Conservation (phyloP, 2,888 invertebrate genomes). For the Caenorhabditis becei region DNA sequence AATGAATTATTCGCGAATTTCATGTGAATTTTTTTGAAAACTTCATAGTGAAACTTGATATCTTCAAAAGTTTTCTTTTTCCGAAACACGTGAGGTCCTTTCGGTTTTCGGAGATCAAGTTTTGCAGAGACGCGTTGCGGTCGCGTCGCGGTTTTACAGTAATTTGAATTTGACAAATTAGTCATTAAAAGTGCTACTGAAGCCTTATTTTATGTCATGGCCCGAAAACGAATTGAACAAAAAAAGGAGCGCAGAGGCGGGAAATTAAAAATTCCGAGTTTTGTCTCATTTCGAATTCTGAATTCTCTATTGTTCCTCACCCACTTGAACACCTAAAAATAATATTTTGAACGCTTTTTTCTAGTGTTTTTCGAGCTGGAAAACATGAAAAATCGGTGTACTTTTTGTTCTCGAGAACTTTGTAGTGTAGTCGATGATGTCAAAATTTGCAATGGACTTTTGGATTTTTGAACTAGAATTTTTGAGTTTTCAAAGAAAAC, state of each 20-base stretch:
- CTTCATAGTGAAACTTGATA: not conserved
- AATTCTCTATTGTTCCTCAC: not conserved
- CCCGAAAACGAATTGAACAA: not conserved
- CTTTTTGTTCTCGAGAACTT: too few relatives aligned
- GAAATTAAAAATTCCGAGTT: not conserved
- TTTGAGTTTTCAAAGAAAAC: not conserved
- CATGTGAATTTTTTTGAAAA: constrained; percentile 26
- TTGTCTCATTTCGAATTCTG: not conserved
- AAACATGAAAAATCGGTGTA: not conserved
- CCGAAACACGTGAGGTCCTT: not conserved
- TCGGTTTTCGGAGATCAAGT: not conserved
- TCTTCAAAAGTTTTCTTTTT: not conserved
- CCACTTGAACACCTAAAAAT: not conserved
- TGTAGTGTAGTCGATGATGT: too few relatives aligned
- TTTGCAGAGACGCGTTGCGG: not conserved
- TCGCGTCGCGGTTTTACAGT: too few relatives aligned
- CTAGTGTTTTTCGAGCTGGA: not conserved
- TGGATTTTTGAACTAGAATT: not conserved
- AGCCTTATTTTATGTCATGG: too few relatives aligned
- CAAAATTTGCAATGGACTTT: too few relatives aligned
- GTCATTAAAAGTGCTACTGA: not conserved
- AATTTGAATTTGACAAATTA: too few relatives aligned
- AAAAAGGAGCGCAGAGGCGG: not conserved
- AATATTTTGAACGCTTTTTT: not conserved
- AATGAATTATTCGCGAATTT: constrained; percentile 33